phyloP scores from a whole-genome alignment of 2,113 vertebrate species.

The Theropithecus gelada region DNA sequence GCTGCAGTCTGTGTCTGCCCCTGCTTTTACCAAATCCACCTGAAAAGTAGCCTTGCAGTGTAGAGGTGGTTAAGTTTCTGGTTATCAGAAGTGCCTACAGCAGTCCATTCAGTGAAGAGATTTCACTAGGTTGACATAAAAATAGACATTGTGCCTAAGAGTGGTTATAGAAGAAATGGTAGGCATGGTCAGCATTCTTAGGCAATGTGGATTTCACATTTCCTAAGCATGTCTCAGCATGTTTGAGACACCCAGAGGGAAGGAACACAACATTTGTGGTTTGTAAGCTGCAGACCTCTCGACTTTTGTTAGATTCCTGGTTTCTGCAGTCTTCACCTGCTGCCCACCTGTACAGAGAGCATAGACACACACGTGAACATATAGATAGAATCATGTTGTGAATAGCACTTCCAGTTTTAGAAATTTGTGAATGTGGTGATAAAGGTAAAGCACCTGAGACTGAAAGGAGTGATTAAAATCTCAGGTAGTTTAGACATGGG shows the following conservation, averaged over 20 bases:
- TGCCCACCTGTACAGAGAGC: not conserved
- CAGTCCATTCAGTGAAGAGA: not conserved
- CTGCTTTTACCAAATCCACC: not conserved
- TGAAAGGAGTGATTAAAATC: not conserved
- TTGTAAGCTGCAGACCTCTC: not conserved
- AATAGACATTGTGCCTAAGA: not conserved
- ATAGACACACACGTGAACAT: not conserved
- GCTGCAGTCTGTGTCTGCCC: not conserved
- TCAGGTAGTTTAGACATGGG: not conserved
- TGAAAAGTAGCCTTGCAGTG: not conserved
- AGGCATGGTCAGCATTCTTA: not conserved
- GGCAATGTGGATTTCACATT: not conserved
- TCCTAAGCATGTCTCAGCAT: not conserved
- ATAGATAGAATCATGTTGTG: not conserved
- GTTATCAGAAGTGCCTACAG: not conserved
- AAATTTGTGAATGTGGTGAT: constrained; percentile 1
- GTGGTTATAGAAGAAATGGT: not conserved
- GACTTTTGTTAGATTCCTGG: not conserved
- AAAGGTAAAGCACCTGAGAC: not conserved
- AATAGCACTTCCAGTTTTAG: constrained; percentile 12
- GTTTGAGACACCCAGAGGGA: not conserved
- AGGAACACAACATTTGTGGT: not conserved
- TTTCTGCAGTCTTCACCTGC: not conserved
- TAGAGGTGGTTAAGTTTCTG: not conserved
- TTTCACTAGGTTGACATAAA: not conserved